Conservation (phyloP, 2,888 invertebrate genomes). For the Alcis repandata region DNA sequence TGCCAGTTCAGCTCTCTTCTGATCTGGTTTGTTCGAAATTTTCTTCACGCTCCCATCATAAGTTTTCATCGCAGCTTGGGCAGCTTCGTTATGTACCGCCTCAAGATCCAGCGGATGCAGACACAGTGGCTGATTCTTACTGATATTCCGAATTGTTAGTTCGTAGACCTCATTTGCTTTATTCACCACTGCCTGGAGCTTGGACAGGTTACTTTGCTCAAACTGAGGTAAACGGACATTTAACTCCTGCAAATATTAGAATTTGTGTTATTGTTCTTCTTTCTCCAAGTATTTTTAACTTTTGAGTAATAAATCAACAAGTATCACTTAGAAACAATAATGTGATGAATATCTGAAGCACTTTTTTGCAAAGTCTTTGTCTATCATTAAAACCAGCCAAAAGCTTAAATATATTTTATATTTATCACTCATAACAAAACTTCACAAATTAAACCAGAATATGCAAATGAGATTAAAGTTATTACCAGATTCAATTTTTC, state of each 20-base stretch:
- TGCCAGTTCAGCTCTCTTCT: constrained; percentile 15
- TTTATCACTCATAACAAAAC: too few relatives aligned
- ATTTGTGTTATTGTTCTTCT: not conserved
- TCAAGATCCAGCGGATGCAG: constrained; percentile 27
- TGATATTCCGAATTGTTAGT: constrained; percentile 7
- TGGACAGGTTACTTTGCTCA: constrained; percentile 30
- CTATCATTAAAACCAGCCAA: too few relatives aligned
- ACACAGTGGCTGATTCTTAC: constrained; percentile 16
- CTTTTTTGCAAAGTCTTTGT: too few relatives aligned
- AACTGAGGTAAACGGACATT: constrained; percentile 23
- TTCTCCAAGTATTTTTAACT: too few relatives aligned
- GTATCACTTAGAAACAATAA: too few relatives aligned
- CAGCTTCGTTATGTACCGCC: constrained; percentile 19
- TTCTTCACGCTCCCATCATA: constrained; percentile 25
- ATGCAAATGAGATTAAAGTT: too few relatives aligned
- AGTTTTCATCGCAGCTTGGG: constrained; percentile 14
- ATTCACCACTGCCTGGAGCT: constrained; percentile 11
- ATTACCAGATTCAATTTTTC: constrained; percentile 16
- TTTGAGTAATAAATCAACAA: too few relatives aligned
- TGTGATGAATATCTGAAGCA: too few relatives aligned
- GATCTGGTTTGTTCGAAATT: constrained; percentile 20
- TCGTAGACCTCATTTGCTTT: constrained; percentile 22
- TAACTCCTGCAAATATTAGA: constrained; percentile 18
- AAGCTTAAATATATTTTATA: too few relatives aligned
- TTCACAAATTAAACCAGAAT: too few relatives aligned